Conservation (phyloP, 2,797 vertebrate species). For the Phyllotis vaccarum region DNA sequence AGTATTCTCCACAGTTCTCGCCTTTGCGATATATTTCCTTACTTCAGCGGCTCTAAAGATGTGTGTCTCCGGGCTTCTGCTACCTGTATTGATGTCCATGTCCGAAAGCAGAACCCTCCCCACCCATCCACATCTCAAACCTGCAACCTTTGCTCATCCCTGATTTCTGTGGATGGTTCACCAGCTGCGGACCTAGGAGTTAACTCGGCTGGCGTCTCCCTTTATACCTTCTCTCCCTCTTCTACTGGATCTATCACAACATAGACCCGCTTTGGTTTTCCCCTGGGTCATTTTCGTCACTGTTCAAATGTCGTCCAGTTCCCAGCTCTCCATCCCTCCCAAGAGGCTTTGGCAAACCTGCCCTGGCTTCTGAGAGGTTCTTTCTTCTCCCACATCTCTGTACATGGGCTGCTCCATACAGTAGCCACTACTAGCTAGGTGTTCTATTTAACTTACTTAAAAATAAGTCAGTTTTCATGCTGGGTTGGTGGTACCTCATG, state of each 20-base stretch:
- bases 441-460: not conserved
- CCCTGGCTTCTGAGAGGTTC: no score
- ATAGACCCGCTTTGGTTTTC: not conserved
- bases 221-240: not conserved
- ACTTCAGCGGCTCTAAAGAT: not conserved
- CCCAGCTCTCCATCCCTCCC: not conserved
- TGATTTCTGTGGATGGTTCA: fast-evolving
- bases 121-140: no score
- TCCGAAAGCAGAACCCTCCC: not conserved
- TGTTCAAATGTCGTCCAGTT: not conserved
- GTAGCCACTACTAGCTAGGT: not conserved
- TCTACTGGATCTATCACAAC: not conserved
- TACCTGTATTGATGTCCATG: not conserved
- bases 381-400: not conserved
- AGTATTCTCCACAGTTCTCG: not conserved
- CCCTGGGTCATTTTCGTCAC: not conserved
- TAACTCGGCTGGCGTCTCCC: fast-evolving
- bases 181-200: not conserved
- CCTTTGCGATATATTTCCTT: not conserved
- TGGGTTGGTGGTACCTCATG: no score
- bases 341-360: not conserved
- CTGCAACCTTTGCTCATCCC: not conserved
- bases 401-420: not conserved
- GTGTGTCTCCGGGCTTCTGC: not conserved
- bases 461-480: not conserved